Base-by-base conservation (phyloP, 2,797 vertebrate species). In the Caiman crocodilus region DNA sequence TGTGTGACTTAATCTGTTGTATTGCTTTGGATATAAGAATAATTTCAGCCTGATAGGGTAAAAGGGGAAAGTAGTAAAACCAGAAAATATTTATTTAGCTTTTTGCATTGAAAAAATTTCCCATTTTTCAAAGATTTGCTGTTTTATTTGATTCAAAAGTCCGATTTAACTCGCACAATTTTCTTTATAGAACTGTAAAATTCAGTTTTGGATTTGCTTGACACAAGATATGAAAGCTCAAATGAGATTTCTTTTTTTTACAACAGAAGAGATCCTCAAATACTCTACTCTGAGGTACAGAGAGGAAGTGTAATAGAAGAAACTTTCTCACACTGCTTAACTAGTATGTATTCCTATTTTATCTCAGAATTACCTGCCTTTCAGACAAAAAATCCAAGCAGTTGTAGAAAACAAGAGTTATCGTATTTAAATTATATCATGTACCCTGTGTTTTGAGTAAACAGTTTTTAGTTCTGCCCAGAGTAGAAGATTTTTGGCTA, bases 371-470 rank as follows among this genome's bases (percentile, higher is more conserved):
- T 81, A 73, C 50, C 12, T 1, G 4, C 26, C 2, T 79, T 7
- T 55, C 76, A 64, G 2, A 71, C 18, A 42, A 80, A 79, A 18
- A 23, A 76, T 82, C 74, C 58, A 71, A 83, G 79, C 6, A 0
- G 0, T 1, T 21, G 11, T 58, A 2, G 0, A 30, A 18, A 69
- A 88, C 12, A 85, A 42, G 6, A 42, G 42, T 42, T 42, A 42
- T 42, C 4, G 0, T 0, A 1, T 32, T 86, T 13, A 6, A 84
- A 79, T 76, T 5, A 15, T 80, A 5, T 28, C 42, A 23, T 0
- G 1, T 61, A 21, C 16, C 86, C 1, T 1, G 8, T 2, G 21
- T 73, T 87, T 85, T 13, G 30, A 79, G 12, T 32, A 59, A 79
- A 60, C 4, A 56, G 1, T 32, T 65, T 88, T 92, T 82, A 7